phyloP scores from a whole-genome alignment of 2,797 vertebrate genomes.

The Arrhamphus sclerolepis region DNA sequence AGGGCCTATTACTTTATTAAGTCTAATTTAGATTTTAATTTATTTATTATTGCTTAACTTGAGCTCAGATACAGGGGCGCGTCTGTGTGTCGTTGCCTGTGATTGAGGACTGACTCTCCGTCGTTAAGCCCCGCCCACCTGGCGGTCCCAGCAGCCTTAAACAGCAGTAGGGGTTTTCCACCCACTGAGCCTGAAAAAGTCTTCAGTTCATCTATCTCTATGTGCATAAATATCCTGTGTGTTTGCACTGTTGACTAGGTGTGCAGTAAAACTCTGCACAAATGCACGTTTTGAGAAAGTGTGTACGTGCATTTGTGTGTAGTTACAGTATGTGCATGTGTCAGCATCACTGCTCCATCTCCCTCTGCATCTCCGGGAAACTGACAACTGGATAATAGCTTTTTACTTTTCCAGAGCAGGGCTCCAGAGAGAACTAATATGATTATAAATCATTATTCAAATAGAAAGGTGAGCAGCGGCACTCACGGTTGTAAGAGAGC shows the following conservation, averaged over 20 bases:
- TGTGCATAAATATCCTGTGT: conserved; percentile 16
- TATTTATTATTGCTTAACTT: too few species aligned
- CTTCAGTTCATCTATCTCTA: conserved; percentile 5
- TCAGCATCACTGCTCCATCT: conserved; percentile 85
- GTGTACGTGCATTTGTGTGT: conserved; percentile 33
- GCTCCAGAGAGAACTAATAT: conserved; percentile 89
- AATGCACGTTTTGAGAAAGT: conserved; percentile 20
- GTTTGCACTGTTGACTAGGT: conserved; percentile 38
- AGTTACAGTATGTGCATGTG: conserved; percentile 63
- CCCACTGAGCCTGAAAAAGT: conserved; percentile 74
- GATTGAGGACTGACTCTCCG: conserved; percentile 38
- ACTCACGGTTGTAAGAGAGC: conserved; percentile 85
- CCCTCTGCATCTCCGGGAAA: conserved; percentile 81
- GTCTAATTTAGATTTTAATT: too few species aligned
- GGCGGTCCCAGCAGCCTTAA: conserved; percentile 26
- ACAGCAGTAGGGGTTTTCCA: conserved; percentile 63
- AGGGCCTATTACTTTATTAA: too few species aligned
- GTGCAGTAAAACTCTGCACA: conserved; percentile 32
- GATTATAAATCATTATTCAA: conserved; percentile 99
- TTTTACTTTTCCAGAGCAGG: conserved; percentile 94
- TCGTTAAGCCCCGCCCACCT: conserved; percentile 27
- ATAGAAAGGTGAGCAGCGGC: conserved; percentile 88
- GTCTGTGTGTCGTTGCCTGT: conserved; percentile 7
- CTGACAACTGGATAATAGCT: conserved; percentile 97
- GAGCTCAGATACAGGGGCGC: background rate